Evolutionary conservation across 2,888 invertebrate species (phyloP), one percentile per base, ranked within the genome.

Genomic region (Lasioglossum pauxillum): DNA sequence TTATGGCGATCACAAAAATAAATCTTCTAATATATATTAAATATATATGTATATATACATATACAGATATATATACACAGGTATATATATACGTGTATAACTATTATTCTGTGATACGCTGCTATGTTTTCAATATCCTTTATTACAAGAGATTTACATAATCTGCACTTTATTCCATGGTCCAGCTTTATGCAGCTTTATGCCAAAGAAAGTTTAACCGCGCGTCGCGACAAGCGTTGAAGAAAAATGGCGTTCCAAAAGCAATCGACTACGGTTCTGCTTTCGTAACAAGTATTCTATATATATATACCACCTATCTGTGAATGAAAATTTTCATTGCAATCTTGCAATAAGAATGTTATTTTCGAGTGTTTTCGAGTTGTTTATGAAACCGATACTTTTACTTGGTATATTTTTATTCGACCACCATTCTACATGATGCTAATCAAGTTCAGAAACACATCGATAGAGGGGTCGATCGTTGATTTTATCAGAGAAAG

Each of bases 241-340:
- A 75, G 86, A 81, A 81, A 31, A 38, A 86, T 82, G 86, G 86
- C 86, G 86, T 86, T 86, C 86, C 75, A 31, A 86, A 86, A 86
- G 78, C 75, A 78, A 86, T 86, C 82, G 72, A 82, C 49, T 82
- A 27, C 8, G 46, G 46, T 12, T 31, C 16, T 23, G 0, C 67
- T 53, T 10, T 10, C 8, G 35, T 49, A 35, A n/a, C 41, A 31
- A 23, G 4, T 27, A 69, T 10, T 67, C 14, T 23, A 67, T 46
- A 35, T 41, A 31, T 31, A 31, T 31, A 35, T 35, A 4, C 35
- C 4, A 44, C 14, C 14, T 14, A 14, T 44, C 4, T 53, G 23
- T 31, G 5, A 16, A 75, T 19, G 3, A 49, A 16, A 41, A 53
- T 35, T 67, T 46, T 19, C 4, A 31, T 27, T 27, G 4, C 1